phyloP scores from a whole-genome alignment of 2,888 invertebrate genomes.

The Drosophila villosipedis region DNA sequence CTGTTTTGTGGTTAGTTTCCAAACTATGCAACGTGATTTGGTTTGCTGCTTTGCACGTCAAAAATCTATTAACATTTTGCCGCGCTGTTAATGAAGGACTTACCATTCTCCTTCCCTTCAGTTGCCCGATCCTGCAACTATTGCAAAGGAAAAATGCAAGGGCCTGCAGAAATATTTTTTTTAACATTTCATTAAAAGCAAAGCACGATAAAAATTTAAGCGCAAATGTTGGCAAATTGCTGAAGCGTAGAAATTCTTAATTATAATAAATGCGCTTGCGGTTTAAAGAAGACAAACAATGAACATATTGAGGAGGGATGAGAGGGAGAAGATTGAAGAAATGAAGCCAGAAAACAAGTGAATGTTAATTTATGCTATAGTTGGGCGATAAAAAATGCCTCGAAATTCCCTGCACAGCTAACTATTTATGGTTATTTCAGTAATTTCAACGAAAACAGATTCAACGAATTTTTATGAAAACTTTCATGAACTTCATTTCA shows the following conservation, averaged over 20 bases:
- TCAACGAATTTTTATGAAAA: not conserved
- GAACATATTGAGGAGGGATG: not conserved
- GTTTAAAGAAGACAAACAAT: slow-evolving; percentile 24
- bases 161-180: slow-evolving; percentile 48
- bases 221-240: slow-evolving; percentile 68
- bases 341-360: slow-evolving; percentile 16
- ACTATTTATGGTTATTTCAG: slow-evolving; percentile 31
- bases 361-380: slow-evolving; percentile 26
- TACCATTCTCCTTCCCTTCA: not conserved
- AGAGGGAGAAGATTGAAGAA: not conserved
- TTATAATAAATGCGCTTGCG: slow-evolving; percentile 54
- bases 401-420: slow-evolving; percentile 6
- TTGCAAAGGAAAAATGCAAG: slow-evolving; percentile 31
- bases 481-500: not conserved
- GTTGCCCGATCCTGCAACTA: slow-evolving; percentile 2
- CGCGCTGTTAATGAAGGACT: slow-evolving; percentile 63
- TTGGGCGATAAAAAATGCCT: not conserved
- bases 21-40: slow-evolving; percentile 19
- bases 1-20: slow-evolving; percentile 7
- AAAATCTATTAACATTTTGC: slow-evolving; percentile 76
- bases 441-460: slow-evolving; percentile 5
- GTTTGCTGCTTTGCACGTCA: slow-evolving; percentile 38
- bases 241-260: slow-evolving; percentile 59
- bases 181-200: slow-evolving; percentile 53
- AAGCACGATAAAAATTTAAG: slow-evolving; percentile 45